Conservation (phyloP, 2,113 vertebrate species). For the Mormyrus iriodes region DNA sequence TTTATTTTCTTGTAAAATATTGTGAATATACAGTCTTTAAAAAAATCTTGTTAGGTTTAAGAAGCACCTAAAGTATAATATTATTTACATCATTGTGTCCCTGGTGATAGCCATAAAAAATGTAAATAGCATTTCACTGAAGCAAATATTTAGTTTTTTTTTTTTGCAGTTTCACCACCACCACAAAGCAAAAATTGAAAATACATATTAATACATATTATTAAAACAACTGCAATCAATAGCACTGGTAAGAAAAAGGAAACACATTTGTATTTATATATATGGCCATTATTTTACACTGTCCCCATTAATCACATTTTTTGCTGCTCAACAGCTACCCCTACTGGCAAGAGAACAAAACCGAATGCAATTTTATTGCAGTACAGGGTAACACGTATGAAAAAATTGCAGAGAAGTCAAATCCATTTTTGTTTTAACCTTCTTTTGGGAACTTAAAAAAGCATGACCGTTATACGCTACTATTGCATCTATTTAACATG, state of each 20-base stretch:
- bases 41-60: slow-evolving; percentile 53
- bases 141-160: slow-evolving; percentile 33
- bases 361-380: slow-evolving; percentile 32
- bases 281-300: slow-evolving; percentile 50
- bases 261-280: slow-evolving; percentile 44
- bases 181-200: slow-evolving; percentile 3
- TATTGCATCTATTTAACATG: not conserved
- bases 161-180: slow-evolving; percentile 3
- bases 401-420: slow-evolving; percentile 40
- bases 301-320: slow-evolving; percentile 32
- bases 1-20: slow-evolving; percentile 59
- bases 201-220: slow-evolving; percentile 31
- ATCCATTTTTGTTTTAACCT: not conserved
- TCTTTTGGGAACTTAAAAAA: not conserved
- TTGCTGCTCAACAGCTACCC: slow-evolving; percentile 52
- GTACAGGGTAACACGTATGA: not conserved
- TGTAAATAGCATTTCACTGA: slow-evolving; percentile 40
- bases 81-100: slow-evolving; percentile 59
- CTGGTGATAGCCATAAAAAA: slow-evolving; percentile 51
- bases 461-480: not conserved
- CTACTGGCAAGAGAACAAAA: slow-evolving; percentile 47
- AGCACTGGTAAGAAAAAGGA: slow-evolving; percentile 45
- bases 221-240: slow-evolving; percentile 31
- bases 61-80: slow-evolving; percentile 51
- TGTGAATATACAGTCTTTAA: slow-evolving; percentile 51